phyloP scores from a whole-genome alignment of 2,888 invertebrate genomes.

The Phoenoteleia sp. region DNA sequence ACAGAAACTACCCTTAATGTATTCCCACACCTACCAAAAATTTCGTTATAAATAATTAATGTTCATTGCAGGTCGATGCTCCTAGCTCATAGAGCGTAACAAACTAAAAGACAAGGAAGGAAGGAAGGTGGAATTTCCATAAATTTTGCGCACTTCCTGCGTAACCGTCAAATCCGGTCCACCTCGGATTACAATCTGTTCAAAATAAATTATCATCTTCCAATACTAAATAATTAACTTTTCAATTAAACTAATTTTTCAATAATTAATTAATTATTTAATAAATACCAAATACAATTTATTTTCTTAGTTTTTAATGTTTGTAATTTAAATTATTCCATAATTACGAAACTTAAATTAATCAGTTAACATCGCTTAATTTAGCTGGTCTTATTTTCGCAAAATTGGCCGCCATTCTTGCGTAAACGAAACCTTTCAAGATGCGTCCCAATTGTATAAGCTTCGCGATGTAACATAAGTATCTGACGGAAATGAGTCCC shows the following conservation, averaged over 20 bases:
- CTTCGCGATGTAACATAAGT: slow-evolving; percentile 44
- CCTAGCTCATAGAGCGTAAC: slow-evolving; percentile 34
- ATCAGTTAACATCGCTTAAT: too few species aligned
- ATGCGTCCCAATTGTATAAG: slow-evolving; percentile 36
- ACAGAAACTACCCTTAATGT: neutral
- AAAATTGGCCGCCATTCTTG: neutral
- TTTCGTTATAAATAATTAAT: slow-evolving; percentile 35
- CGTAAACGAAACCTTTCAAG: slow-evolving; percentile 17
- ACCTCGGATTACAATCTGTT: neutral
- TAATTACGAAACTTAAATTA: too few species aligned
- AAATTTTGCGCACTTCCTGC: slow-evolving; percentile 29
- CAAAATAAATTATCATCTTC: neutral
- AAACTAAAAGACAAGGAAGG: slow-evolving; percentile 1
- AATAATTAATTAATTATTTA: too few species aligned
- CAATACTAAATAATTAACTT: neutral
- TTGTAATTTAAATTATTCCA: too few species aligned
- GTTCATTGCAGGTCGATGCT: slow-evolving; percentile 24
- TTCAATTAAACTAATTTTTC: neutral
- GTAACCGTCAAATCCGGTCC: slow-evolving; percentile 27
- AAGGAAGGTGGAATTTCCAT: slow-evolving; percentile 27
- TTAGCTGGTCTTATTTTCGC: too few species aligned
- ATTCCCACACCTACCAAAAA: slow-evolving; percentile 21
- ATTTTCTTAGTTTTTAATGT: too few species aligned
- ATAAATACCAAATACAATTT: too few species aligned
- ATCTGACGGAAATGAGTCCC: slow-evolving; percentile 39